Base-by-base conservation (phyloP, 2,797 vertebrate species). In the Macropus fuliginosus region DNA sequence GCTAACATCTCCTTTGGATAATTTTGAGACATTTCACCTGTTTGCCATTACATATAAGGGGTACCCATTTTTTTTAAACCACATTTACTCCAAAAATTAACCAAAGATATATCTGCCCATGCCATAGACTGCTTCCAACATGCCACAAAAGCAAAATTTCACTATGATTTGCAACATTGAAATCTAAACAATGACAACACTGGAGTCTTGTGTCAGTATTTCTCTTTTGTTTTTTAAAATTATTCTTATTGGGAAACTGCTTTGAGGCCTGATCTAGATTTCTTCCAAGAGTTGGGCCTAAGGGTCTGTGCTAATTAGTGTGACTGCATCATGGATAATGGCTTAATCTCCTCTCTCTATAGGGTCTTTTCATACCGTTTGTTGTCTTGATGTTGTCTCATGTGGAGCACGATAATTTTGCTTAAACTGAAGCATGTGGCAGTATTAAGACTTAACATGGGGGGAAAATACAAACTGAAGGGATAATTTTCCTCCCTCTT, bases 161-260 rank as follows among this genome's bases (percentile, higher is more conserved):
- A 40, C 66, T 74, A 3, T 40, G 18, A 74, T 74, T 74, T 74
- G 28, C 11, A 74, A 74, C 18, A 66, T 55, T 56, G 40, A 57
- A 55, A 54, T 59, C 52, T 24, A 55, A 93, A 74, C 54, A 56
- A 57, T 87, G 95, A 95, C 18, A 93, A n/a, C 62, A 46, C 40
- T 92, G n/a, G 91, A 94, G 90, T 54, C 54, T 50, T 81, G 93
- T 90, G 93, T 96, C 87, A 96, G 40, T 31, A 93, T 96, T 93
- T 97, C 62, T 81, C 11, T 95, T 81, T 81, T 27, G 54, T 93
- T 94, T 90, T 92, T 96, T 92, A 90, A 59, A 55, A 91, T 81
- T 24, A 46, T 90, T 81, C 59, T 90, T 92, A 14, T 92, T 89
- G n/a, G 91, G 93, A 94, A 96, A 94, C 91, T 66, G 91, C 54